Conservation (phyloP, 2,113 vertebrate genomes). For the Hypocryptadius cinnamomeus region DNA sequence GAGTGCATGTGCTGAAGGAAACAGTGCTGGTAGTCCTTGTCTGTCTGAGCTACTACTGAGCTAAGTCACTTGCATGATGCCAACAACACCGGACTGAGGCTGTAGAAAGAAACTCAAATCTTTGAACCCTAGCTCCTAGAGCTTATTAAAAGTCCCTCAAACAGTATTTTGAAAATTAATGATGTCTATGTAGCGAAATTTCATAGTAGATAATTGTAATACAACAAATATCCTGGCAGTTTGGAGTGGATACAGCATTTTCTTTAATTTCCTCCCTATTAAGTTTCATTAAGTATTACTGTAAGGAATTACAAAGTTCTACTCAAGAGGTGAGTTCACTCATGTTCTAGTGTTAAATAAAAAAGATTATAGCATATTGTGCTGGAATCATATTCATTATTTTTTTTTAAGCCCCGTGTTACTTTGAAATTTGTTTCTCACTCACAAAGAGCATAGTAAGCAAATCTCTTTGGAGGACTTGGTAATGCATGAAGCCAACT, state of each 20-base stretch:
- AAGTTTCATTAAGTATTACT: background rate
- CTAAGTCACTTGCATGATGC: background rate
- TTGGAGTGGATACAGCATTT: background rate
- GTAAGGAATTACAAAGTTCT: background rate
- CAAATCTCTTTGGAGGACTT: background rate
- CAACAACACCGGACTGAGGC: background rate
- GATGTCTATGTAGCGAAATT: background rate
- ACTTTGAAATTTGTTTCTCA: background rate
- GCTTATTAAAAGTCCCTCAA: background rate
- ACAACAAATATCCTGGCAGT: background rate
- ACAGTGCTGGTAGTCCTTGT: slow-evolving; percentile 11
- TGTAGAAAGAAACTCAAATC: background rate
- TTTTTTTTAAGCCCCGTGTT: background rate
- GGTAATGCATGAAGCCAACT: background rate
- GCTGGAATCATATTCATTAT: background rate
- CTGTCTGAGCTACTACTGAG: slow-evolving; percentile 25
- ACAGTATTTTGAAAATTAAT: background rate
- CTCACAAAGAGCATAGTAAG: background rate
- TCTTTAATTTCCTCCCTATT: background rate
- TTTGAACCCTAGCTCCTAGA: background rate
- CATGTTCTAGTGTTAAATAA: background rate
- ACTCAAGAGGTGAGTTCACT: background rate
- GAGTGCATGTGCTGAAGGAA: background rate
- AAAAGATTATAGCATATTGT: background rate
- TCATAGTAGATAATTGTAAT: background rate